A percentile compares a stretch with the other conserved stretches of the same genome.
phyloP scores from a whole-genome alignment of 2,113 vertebrate genomes.

The Okapia johnstoni region DNA sequence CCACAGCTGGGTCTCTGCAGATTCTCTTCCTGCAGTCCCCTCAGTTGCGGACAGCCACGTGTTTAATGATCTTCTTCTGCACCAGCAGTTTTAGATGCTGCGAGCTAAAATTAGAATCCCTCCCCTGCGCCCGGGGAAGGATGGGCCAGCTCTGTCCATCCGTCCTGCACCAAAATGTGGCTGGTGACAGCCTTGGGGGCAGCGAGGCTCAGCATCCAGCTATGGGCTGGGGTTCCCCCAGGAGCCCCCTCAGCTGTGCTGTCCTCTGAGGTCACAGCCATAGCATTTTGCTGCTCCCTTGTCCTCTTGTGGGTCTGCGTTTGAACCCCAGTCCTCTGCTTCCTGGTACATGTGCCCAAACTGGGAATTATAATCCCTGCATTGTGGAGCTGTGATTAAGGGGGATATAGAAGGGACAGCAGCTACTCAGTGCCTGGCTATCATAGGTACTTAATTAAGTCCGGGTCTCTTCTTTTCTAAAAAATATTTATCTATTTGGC shows the following conservation, averaged over 20 bases:
- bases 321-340: background rate
- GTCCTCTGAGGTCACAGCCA: background rate
- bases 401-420: accelerated
- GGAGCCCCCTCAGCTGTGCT: background rate
- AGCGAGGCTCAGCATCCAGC: background rate
- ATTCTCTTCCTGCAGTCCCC: background rate
- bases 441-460: background rate
- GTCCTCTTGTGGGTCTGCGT: background rate
- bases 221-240: background rate
- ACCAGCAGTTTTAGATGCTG: background rate
- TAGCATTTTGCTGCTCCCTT: background rate
- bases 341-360: no score
- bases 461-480: background rate
- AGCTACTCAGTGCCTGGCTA: accelerated
- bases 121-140: background rate
- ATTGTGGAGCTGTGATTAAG: accelerated
- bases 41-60: background rate
- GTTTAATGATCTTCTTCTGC: conserved; percentile 21
- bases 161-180: background rate
- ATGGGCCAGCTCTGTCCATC: background rate
- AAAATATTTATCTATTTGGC: background rate
- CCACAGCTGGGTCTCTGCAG: background rate
- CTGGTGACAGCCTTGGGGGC: background rate
- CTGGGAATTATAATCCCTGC: accelerated
- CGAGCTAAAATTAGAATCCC: conserved; percentile 61